phyloP scores from a whole-genome alignment of 2,888 invertebrate genomes.

The Scrobipalpa costella region DNA sequence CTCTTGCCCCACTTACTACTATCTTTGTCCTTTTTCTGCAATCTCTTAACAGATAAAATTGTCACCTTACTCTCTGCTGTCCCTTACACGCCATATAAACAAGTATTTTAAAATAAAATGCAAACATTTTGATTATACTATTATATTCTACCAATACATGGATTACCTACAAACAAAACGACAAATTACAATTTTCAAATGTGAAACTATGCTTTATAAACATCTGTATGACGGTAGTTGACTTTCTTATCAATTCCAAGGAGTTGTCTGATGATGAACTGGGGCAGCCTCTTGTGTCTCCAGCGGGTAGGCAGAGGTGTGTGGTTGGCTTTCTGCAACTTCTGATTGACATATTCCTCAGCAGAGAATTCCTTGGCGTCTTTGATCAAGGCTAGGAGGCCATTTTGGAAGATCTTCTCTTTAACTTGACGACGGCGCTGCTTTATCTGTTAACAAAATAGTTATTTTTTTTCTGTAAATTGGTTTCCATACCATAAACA shows the following conservation, averaged over 20 bases:
- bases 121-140: background rate
- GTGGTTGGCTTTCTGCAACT: constrained; percentile 82
- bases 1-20: too few species aligned
- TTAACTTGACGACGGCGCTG: constrained; percentile 86
- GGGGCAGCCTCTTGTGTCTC: constrained; percentile 84
- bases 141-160: background rate
- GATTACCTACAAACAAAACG: background rate
- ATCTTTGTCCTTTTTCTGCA: too few species aligned
- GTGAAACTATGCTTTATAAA: constrained; percentile 62
- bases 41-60: too few species aligned
- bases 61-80: too few species aligned
- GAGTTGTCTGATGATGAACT: constrained; percentile 84
- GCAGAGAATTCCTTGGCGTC: constrained; percentile 89
- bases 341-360: constrained; percentile 84
- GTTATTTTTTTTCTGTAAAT: background rate
- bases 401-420: constrained; percentile 89
- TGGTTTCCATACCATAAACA: too few species aligned
- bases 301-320: constrained; percentile 79
- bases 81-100: too few species aligned
- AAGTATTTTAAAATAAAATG: too few species aligned
- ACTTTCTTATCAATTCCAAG: constrained; percentile 82
- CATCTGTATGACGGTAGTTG: constrained; percentile 73
- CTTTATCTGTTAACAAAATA: constrained; percentile 70
- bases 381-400: constrained; percentile 84
- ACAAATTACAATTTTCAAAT: background rate